Conservation (phyloP, 2,113 vertebrate genomes). For the Tyrannus savana region DNA sequence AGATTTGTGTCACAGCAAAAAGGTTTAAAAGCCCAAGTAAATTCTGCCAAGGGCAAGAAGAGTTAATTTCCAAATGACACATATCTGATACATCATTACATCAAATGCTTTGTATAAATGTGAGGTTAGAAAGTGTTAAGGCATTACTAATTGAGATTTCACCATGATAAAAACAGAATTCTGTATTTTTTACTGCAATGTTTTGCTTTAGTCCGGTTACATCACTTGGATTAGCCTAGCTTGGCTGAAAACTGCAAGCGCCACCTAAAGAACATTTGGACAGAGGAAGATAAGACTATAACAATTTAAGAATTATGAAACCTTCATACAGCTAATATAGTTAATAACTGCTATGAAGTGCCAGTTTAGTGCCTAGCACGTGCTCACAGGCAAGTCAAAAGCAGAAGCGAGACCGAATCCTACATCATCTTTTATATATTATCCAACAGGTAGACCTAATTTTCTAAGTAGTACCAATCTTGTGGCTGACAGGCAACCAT, state of each 20-base stretch:
- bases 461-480: neutral
- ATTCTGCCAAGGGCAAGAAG: neutral
- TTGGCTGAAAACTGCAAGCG: neutral
- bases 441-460: neutral
- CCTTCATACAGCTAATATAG: neutral
- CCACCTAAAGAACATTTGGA: neutral
- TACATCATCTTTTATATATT: neutral
- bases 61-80: neutral
- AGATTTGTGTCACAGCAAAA: neutral
- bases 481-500: neutral
- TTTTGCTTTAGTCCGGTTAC: neutral
- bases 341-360: neutral
- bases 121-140: neutral
- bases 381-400: neutral
- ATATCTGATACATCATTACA: neutral
- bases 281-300: neutral
- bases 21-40: neutral
- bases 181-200: neutral
- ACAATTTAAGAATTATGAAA: neutral
- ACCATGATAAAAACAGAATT: neutral
- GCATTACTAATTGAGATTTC: neutral
- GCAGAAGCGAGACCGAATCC: neutral
- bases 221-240: neutral
- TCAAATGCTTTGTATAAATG: neutral
- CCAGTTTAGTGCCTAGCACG: neutral